These are phyloP conservation scores for Drosophila ustulata DNA, from an alignment of 2,888 invertebrate species.

Conservation along the genomic window DNA sequence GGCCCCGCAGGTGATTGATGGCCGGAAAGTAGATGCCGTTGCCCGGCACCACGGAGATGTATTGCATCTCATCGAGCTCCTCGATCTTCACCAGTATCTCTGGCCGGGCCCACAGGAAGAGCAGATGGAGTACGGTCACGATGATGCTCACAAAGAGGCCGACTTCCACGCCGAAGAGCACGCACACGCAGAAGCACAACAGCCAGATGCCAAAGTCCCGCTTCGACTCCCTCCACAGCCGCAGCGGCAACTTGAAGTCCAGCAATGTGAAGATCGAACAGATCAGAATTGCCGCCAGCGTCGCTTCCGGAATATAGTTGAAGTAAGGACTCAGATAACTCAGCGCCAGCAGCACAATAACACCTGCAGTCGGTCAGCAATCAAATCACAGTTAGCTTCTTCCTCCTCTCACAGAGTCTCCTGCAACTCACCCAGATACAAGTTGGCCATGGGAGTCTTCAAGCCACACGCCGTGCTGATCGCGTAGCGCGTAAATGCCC, in stretches of 20 bases:
- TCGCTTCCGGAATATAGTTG: constrained; percentile 93
- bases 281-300: constrained; percentile 94
- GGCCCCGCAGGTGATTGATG: constrained; percentile 88
- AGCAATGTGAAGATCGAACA: constrained; percentile 90
- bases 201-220: constrained; percentile 89
- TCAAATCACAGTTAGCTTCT: neutral
- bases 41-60: constrained; percentile 88
- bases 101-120: constrained; percentile 90
- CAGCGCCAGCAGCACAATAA: constrained; percentile 92
- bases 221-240: constrained; percentile 87
- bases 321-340: constrained; percentile 95
- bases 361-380: constrained; percentile 86
- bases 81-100: constrained; percentile 81
- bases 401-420: too few species aligned
- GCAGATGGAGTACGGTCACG: constrained; percentile 88
- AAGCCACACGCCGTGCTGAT: constrained; percentile 95
- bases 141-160: constrained; percentile 91
- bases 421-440: constrained; percentile 80
- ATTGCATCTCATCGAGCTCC: constrained; percentile 86
- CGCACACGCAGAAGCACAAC: constrained; percentile 89
- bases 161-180: constrained; percentile 91
- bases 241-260: constrained; percentile 86
- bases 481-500: constrained; percentile 94
- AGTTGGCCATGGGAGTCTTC: constrained; percentile 89
- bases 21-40: constrained; percentile 90